These are phyloP conservation scores for Oscarella lobularis DNA, from an alignment of 37 sponge, comb jelly and placozoan species.

Conservation along the genomic window DNA sequence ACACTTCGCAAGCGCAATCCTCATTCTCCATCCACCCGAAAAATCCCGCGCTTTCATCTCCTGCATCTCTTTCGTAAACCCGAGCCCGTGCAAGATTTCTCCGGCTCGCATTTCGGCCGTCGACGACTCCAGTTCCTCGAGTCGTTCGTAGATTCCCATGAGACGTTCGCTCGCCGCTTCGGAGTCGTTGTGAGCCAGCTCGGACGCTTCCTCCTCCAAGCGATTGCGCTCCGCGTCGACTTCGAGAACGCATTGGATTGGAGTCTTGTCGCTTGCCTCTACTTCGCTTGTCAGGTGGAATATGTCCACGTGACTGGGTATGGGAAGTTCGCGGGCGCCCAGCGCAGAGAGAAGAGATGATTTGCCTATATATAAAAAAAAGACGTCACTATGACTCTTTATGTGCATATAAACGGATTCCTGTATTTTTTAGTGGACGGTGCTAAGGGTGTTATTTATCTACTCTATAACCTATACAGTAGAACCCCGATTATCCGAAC, in stretches of 20 bases:
- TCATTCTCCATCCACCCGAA: constrained; percentile 95
- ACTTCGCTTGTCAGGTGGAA: constrained; percentile 71
- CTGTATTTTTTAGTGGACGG: too few species aligned
- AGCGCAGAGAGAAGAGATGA: constrained; percentile 54
- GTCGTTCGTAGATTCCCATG: constrained; percentile 71
- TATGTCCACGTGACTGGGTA: constrained; percentile 78
- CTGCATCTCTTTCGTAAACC: constrained; percentile 56
- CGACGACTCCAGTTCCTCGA: constrained; percentile 71
- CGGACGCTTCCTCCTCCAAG: constrained; percentile 54
- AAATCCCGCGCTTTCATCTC: constrained; percentile 56
- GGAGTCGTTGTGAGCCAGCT: constrained; percentile 25
- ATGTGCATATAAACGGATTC: too few species aligned
- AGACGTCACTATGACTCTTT: too few species aligned
- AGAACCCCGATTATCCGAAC: too few species aligned
- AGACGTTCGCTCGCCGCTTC: constrained; percentile 59
- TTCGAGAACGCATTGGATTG: constrained; percentile 79
- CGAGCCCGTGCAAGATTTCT: constrained; percentile 24
- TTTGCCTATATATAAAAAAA: constrained; percentile 51
- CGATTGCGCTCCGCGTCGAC: constrained; percentile 34
- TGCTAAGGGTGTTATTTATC: too few species aligned
- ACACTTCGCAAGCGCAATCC: constrained; percentile 71
- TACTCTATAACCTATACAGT: too few species aligned
- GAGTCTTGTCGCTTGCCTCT: constrained; percentile 60
- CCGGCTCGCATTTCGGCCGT: constrained; percentile 48
- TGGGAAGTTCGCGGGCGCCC: constrained; percentile 51